phyloP scores from a whole-genome alignment of 1,140 invertebrate species.

The Sminthurides bifidus region DNA sequence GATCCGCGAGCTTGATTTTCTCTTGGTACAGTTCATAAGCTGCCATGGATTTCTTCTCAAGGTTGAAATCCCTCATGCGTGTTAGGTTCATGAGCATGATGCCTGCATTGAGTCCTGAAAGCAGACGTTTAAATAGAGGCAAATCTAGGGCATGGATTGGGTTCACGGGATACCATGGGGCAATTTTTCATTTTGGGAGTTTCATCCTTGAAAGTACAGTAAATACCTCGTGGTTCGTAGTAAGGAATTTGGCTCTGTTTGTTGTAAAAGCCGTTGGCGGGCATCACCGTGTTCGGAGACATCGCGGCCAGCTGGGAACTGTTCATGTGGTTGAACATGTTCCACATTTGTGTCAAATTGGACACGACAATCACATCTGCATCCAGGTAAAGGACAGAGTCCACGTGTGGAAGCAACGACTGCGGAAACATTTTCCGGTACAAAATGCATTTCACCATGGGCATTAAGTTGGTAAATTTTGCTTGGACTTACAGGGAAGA shows the following conservation, averaged over 20 bases:
- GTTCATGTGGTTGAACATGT: slow-evolving; percentile 69
- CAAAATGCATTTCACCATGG: background rate
- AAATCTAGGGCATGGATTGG: background rate
- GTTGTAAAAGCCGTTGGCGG: slow-evolving; percentile 88
- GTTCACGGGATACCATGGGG: too few species aligned
- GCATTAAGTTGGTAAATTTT: background rate
- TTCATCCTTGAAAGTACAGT: background rate
- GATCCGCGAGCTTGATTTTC: slow-evolving; percentile 89
- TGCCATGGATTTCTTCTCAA: slow-evolving; percentile 68
- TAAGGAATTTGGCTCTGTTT: slow-evolving; percentile 88
- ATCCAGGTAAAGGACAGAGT: slow-evolving; percentile 84
- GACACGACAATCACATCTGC: slow-evolving; percentile 80
- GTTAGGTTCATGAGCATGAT: slow-evolving; percentile 97
- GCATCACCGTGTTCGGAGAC: slow-evolving; percentile 78
- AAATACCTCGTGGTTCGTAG: slow-evolving; percentile 69
- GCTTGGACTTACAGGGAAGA: slow-evolving; percentile 57
- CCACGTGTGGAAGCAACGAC: slow-evolving; percentile 62
- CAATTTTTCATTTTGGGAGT: background rate
- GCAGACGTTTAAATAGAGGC: background rate
- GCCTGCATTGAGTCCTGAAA: slow-evolving; percentile 78
- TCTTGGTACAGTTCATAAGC: slow-evolving; percentile 74
- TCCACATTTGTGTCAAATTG: slow-evolving; percentile 69
- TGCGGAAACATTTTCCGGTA: too few species aligned
- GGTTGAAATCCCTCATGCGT: slow-evolving; percentile 70
- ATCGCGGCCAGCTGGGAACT: slow-evolving; percentile 72